Evolutionary conservation across 1,140 invertebrate species (phyloP).

Genomic region (Diprion similis): DNA sequence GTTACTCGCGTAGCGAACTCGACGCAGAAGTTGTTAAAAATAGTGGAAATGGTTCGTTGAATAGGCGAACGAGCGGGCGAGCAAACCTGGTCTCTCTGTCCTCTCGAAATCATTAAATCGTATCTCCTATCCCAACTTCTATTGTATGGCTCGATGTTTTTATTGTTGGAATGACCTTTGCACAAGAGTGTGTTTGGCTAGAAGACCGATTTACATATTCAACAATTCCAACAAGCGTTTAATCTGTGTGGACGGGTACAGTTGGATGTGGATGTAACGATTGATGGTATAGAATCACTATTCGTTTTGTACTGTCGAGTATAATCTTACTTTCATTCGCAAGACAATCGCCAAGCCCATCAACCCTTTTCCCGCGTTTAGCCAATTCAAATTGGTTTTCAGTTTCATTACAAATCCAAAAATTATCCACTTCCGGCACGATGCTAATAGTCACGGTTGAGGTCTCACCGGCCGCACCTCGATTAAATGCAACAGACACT

Average conservation of each 20-base stretch:
- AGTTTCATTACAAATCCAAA: background rate
- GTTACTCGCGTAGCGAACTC: background rate
- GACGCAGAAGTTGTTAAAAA: background rate
- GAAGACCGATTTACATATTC: conserved; percentile 11
- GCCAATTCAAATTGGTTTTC: background rate
- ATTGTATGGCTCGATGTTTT: background rate
- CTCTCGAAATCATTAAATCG: conserved; percentile 7
- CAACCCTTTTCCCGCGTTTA: conserved; percentile 1
- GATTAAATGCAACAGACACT: background rate
- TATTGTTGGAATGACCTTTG: conserved; percentile 11
- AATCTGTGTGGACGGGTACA: too few relatives aligned
- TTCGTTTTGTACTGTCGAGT: background rate
- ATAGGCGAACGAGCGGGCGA: background rate
- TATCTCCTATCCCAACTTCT: background rate
- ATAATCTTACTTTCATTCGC: conserved; percentile 2
- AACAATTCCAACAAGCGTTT: background rate
- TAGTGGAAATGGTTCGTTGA: conserved; percentile 5
- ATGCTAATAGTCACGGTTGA: conserved; percentile 1
- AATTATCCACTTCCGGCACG: conserved; percentile 4
- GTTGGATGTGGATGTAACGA: too few relatives aligned
- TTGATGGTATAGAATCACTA: background rate
- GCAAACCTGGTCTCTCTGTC: background rate
- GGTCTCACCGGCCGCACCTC: background rate
- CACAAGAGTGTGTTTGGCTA: background rate
- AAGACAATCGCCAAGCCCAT: background rate